These are phyloP conservation scores for Prosopocoilus inquinatus DNA, from an alignment of 2,888 invertebrate species.

Conservation along the genomic window DNA sequence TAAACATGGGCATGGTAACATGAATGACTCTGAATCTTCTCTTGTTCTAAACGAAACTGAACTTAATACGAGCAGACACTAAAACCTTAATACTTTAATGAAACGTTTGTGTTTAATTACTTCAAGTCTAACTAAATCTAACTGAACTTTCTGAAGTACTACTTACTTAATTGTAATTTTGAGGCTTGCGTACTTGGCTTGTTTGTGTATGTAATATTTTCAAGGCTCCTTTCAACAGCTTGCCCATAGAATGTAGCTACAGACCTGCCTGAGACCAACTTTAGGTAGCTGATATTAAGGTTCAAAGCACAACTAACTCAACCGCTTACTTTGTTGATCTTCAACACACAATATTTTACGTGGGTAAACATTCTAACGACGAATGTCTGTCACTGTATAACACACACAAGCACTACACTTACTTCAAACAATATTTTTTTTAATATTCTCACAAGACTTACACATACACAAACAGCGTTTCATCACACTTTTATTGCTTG, in stretches of 20 bases:
- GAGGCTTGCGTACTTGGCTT: conserved; percentile 44
- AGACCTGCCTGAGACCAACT: conserved; percentile 47
- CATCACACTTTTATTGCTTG: neutral
- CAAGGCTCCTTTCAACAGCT: conserved; percentile 31
- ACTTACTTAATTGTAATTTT: conserved; percentile 11
- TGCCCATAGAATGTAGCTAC: conserved; percentile 53
- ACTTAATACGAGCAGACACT: neutral
- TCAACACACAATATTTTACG: conserved; percentile 28
- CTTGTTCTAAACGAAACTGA: conserved; percentile 2
- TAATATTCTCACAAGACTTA: neutral
- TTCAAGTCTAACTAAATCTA: neutral
- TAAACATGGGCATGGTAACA: too few species aligned
- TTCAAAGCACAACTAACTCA: conserved; percentile 32
- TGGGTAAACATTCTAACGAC: conserved; percentile 23
- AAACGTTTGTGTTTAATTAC: neutral
- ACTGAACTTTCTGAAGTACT: neutral
- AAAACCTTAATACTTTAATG: neutral
- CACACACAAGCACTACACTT: conserved; percentile 4
- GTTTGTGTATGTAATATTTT: conserved; percentile 34
- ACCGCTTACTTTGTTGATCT: conserved; percentile 47
- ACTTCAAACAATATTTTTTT: neutral
- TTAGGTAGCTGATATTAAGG: conserved; percentile 35
- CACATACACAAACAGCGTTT: neutral
- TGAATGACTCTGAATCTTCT: conserved; percentile 1
- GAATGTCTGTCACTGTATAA: conserved; percentile 9